Evolutionary conservation across 2,888 invertebrate genomes (phyloP).

Genomic region (Nomada fucata): DNA sequence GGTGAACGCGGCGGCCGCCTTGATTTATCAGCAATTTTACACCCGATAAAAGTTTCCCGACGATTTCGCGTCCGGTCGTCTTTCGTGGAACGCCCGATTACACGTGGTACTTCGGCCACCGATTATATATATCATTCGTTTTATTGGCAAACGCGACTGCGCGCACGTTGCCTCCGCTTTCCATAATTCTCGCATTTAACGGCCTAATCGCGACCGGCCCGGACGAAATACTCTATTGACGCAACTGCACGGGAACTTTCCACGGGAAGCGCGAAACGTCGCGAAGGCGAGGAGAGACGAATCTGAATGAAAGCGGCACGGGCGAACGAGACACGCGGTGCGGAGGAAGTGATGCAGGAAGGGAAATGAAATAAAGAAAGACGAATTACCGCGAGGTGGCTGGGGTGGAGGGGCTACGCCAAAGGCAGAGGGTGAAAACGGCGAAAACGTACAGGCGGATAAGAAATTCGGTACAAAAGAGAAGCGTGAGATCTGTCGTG

Average conservation of each 20-base stretch:
- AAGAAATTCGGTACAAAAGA: not conserved
- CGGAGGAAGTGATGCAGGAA: not conserved
- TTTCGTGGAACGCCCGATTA: constrained; percentile 38
- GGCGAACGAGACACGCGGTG: not conserved
- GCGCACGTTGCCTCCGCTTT: constrained; percentile 70
- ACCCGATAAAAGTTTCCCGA: constrained; percentile 53
- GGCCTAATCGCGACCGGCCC: constrained; percentile 71
- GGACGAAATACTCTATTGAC: constrained; percentile 65
- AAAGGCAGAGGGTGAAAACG: not conserved
- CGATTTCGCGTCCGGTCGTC: constrained; percentile 41
- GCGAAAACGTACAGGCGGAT: not conserved
- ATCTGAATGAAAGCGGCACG: constrained; percentile 12
- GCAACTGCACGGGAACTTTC: constrained; percentile 71
- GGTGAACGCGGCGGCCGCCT: not conserved
- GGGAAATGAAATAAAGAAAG: not conserved
- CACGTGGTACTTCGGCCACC: constrained; percentile 41
- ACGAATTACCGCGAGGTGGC: too few species aligned
- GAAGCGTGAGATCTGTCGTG: too few species aligned
- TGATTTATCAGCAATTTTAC: constrained; percentile 60
- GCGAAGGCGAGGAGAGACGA: constrained; percentile 25
- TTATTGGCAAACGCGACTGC: constrained; percentile 57
- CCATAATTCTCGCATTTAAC: constrained; percentile 79
- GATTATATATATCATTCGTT: constrained; percentile 59
- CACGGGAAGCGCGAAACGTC: constrained; percentile 60
- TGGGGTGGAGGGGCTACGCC: too few species aligned